A percentile compares a stretch with the other conserved stretches of the same genome.
phyloP scores from a whole-genome alignment of 1,140 invertebrate genomes.

The Meloidogyne chitwoodi region DNA sequence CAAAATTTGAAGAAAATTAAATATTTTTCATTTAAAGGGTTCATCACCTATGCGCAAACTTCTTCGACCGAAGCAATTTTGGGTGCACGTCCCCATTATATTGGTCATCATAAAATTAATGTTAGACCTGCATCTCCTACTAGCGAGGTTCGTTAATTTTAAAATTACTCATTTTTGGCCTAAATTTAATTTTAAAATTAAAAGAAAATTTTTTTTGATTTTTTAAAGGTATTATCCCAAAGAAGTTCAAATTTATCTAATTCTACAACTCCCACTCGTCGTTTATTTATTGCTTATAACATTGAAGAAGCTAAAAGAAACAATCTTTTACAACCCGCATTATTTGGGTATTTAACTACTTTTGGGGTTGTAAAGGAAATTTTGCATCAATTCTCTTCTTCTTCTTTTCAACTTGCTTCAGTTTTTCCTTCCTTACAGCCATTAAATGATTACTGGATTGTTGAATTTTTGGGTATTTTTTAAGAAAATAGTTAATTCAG shows the following conservation, averaged over 20 bases:
- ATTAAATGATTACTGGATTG: conserved; percentile 22
- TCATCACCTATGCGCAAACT: conserved; percentile 6
- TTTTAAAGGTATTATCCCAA: background rate
- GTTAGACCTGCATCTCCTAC: conserved; percentile 17
- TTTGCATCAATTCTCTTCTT: conserved; percentile 10
- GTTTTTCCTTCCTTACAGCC: background rate
- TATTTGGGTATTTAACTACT: conserved; percentile 18
- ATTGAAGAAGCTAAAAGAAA: background rate
- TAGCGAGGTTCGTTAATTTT: background rate
- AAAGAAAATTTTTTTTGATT: no score
- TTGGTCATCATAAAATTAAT: conserved; percentile 28
- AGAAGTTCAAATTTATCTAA: background rate
- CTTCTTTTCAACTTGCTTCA: background rate
- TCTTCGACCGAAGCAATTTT: conserved; percentile 12
- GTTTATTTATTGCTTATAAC: conserved; percentile 12
- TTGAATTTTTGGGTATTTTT: conserved; percentile 11
- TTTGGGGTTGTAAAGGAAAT: conserved; percentile 23
- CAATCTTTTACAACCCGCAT: conserved; percentile 7
- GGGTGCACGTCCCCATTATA: conserved; percentile 24
- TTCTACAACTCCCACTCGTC: background rate
- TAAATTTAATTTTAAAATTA: background rate
- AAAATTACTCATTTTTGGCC: background rate
- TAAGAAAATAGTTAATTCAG: no score
- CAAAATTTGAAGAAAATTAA: no score
- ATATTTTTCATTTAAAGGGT: background rate